phyloP scores from a whole-genome alignment of 2,888 invertebrate genomes.

The Xylophagus ater region DNA sequence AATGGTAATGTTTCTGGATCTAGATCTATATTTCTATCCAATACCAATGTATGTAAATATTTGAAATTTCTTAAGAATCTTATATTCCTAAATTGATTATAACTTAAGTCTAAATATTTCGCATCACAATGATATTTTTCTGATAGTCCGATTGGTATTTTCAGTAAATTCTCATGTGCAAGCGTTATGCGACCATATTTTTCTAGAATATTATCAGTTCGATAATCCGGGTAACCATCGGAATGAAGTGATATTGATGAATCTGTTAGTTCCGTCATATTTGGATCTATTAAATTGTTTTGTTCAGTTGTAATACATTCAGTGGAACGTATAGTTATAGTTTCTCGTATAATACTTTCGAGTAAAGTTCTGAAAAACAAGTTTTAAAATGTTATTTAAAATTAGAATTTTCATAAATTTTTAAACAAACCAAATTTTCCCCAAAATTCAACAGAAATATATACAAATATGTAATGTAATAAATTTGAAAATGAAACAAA shows the following conservation, averaged over 20 bases:
- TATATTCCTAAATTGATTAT: slow-evolving; percentile 64
- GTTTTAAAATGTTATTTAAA: too few species aligned
- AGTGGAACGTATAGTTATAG: too few species aligned
- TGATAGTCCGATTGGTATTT: slow-evolving; percentile 52
- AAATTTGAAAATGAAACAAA: too few species aligned
- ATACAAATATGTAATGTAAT: too few species aligned
- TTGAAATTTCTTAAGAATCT: slow-evolving; percentile 62
- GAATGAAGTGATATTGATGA: slow-evolving; percentile 26
- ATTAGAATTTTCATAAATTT: too few species aligned
- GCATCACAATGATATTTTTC: slow-evolving; percentile 50
- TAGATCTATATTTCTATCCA: slow-evolving; percentile 68
- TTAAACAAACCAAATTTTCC: too few species aligned
- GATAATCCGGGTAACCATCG: slow-evolving; percentile 23
- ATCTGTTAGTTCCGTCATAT: slow-evolving; percentile 27
- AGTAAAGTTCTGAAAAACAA: too few species aligned
- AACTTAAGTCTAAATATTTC: slow-evolving; percentile 57
- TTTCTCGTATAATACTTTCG: too few species aligned
- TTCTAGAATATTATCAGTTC: slow-evolving; percentile 33
- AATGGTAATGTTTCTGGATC: slow-evolving; percentile 59
- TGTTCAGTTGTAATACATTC: too few species aligned
- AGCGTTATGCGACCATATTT: slow-evolving; percentile 50
- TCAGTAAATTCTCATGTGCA: slow-evolving; percentile 56
- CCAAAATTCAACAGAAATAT: too few species aligned
- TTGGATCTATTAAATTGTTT: too few species aligned
- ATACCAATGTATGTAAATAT: slow-evolving; percentile 61